phyloP scores from a whole-genome alignment of 2,888 invertebrate species.

The Habroteleia sp. region DNA sequence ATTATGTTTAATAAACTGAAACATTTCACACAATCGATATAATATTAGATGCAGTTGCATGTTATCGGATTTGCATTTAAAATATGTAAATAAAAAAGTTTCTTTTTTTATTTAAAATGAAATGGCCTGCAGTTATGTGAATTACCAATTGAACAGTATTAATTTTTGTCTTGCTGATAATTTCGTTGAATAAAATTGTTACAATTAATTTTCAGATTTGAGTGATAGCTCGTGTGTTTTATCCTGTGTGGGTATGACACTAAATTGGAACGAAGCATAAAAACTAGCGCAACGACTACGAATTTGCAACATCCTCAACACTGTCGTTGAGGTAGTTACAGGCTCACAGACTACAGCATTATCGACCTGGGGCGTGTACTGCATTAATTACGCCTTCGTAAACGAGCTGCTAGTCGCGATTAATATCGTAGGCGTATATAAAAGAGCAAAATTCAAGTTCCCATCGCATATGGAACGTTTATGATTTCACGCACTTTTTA shows the following conservation, averaged over 20 bases:
- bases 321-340: slow-evolving; percentile 51
- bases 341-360: slow-evolving; percentile 49
- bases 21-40: too few species aligned
- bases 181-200: too few species aligned
- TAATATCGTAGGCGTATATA: slow-evolving; percentile 53
- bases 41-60: too few species aligned
- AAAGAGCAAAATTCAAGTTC: slow-evolving; percentile 33
- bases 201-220: too few species aligned
- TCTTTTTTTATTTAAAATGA: too few species aligned
- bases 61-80: too few species aligned
- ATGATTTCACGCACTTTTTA: slow-evolving; percentile 10
- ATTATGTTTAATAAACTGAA: too few species aligned
- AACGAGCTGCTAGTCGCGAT: slow-evolving; percentile 61
- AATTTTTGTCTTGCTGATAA: too few species aligned
- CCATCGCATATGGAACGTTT: slow-evolving; percentile 31
- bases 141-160: too few species aligned
- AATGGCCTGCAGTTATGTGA: too few species aligned
- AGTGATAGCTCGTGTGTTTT: too few species aligned
- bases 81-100: too few species aligned
- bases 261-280: slow-evolving; percentile 4
- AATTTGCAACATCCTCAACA: slow-evolving; percentile 47
- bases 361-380: slow-evolving; percentile 61
- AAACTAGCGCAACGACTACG: slow-evolving; percentile 30
- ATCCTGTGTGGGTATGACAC: not conserved
- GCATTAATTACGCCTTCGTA: slow-evolving; percentile 62